These are phyloP conservation scores for Calliphora vicina DNA, from an alignment of 1,140 invertebrate genomes.

Conservation along the genomic window DNA sequence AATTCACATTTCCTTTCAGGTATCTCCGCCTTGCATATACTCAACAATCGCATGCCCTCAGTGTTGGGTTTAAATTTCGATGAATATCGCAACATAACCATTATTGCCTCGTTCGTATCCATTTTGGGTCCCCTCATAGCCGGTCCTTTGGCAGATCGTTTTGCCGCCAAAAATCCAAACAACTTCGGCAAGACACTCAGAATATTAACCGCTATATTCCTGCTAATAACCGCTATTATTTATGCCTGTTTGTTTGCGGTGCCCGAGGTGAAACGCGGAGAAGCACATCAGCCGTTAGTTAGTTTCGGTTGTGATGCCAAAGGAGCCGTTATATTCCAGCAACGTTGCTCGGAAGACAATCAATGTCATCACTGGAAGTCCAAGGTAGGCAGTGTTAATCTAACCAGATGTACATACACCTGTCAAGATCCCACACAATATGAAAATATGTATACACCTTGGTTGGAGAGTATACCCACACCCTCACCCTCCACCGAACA, in stretches of 20 bases:
- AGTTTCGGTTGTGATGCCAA: slow-evolving; percentile 73
- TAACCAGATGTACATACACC: slow-evolving; percentile 69
- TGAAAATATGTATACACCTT: slow-evolving; percentile 55
- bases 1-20: slow-evolving; percentile 68
- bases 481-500: slow-evolving; percentile 52
- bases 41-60: slow-evolving; percentile 77
- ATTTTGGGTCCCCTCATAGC: slow-evolving; percentile 73
- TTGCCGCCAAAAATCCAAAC: slow-evolving; percentile 63
- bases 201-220: slow-evolving; percentile 72
- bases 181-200: slow-evolving; percentile 64
- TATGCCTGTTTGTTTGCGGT: slow-evolving; percentile 73
- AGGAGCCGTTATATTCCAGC: slow-evolving; percentile 74
- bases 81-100: slow-evolving; percentile 76
- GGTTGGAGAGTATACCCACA: slow-evolving; percentile 50
- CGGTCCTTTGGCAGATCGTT: slow-evolving; percentile 73
- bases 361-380: slow-evolving; percentile 72
- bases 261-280: slow-evolving; percentile 67
- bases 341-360: slow-evolving; percentile 70
- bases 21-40: slow-evolving; percentile 78
- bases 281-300: slow-evolving; percentile 68
- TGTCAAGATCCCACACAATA: slow-evolving; percentile 65
- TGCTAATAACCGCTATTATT: slow-evolving; percentile 73
- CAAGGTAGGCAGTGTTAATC: slow-evolving; percentile 65
- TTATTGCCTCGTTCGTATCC: slow-evolving; percentile 75
- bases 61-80: slow-evolving; percentile 73